phyloP scores from a whole-genome alignment of 1,140 invertebrate genomes.

The Lithobius niger region DNA sequence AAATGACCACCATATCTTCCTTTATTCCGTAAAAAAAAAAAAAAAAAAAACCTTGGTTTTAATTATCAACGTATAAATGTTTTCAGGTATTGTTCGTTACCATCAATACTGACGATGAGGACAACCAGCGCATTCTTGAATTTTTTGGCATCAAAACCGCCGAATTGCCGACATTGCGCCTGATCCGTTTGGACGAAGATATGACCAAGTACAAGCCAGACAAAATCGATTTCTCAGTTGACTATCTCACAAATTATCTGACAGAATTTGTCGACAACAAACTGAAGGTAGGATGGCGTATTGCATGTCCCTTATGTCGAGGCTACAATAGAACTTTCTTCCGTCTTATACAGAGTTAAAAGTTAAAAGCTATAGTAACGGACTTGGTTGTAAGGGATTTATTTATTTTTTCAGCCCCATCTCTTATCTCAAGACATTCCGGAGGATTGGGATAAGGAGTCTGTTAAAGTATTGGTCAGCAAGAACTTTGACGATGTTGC shows the following conservation, averaged over 20 bases:
- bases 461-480: slow-evolving; percentile 87
- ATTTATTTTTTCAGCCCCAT: slow-evolving; percentile 46
- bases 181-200: slow-evolving; percentile 90
- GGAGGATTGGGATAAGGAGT: slow-evolving; percentile 90
- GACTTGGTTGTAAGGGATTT: no score
- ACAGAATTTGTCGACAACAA: slow-evolving; percentile 77
- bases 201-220: slow-evolving; percentile 97
- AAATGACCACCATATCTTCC: no score
- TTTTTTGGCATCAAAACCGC: slow-evolving; percentile 96
- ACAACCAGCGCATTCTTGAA: slow-evolving; percentile 92
- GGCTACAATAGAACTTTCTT: no score
- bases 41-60: no score
- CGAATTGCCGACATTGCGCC: slow-evolving; percentile 78
- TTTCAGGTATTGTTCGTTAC: slow-evolving; percentile 75
- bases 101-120: slow-evolving; percentile 87
- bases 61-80: no score
- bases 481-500: slow-evolving; percentile 93
- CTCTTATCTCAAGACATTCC: slow-evolving; percentile 86
- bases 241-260: slow-evolving; percentile 71
- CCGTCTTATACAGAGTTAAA: no score
- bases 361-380: no score
- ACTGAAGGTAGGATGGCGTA: slow-evolving; percentile 50
- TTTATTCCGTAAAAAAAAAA: no score
- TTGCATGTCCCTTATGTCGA: no score
- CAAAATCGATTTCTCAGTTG: slow-evolving; percentile 54